Percentiles rank a stretch among this genome's conserved stretches.
These are phyloP conservation scores for Fragum fragum DNA, from an alignment of 2,888 invertebrate species.

Conservation along the genomic window DNA sequence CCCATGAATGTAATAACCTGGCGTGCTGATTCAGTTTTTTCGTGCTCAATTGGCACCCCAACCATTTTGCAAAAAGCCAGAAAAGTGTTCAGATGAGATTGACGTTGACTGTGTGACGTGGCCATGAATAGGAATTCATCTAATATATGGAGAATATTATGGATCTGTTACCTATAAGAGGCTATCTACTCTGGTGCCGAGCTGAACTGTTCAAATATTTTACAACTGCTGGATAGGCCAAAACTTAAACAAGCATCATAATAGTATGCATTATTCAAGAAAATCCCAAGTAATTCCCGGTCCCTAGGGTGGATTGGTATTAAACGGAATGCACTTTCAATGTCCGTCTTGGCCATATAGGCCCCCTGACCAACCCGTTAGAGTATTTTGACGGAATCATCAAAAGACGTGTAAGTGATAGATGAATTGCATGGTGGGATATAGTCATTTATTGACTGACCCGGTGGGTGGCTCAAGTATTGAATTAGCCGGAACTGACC, in stretches of 20 bases:
- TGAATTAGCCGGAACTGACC: slow-evolving; percentile 56
- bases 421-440: slow-evolving; percentile 23
- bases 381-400: slow-evolving; percentile 36
- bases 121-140: slow-evolving; percentile 54
- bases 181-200: slow-evolving; percentile 38
- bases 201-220: slow-evolving; percentile 56
- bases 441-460: slow-evolving; percentile 48
- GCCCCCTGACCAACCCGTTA: slow-evolving; percentile 10
- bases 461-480: slow-evolving; percentile 52
- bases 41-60: slow-evolving; percentile 42
- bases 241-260: slow-evolving; percentile 46
- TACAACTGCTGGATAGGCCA: slow-evolving; percentile 47
- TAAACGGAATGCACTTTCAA: too few species aligned
- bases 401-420: slow-evolving; percentile 45
- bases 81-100: slow-evolving; percentile 27
- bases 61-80: slow-evolving; percentile 4
- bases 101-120: background rate
- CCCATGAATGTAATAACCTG: slow-evolving; percentile 46
- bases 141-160: slow-evolving; percentile 41
- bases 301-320: too few species aligned
- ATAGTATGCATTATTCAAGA: slow-evolving; percentile 37
- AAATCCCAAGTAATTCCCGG: slow-evolving; percentile 49
- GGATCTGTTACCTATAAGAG: background rate
- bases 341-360: slow-evolving; percentile 33
- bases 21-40: slow-evolving; percentile 30